A percentile compares a stretch with the other conserved stretches of the same genome.
Evolutionary conservation across 2,888 invertebrate genomes (phyloP).

Genomic region (Halocaridina rubra): DNA sequence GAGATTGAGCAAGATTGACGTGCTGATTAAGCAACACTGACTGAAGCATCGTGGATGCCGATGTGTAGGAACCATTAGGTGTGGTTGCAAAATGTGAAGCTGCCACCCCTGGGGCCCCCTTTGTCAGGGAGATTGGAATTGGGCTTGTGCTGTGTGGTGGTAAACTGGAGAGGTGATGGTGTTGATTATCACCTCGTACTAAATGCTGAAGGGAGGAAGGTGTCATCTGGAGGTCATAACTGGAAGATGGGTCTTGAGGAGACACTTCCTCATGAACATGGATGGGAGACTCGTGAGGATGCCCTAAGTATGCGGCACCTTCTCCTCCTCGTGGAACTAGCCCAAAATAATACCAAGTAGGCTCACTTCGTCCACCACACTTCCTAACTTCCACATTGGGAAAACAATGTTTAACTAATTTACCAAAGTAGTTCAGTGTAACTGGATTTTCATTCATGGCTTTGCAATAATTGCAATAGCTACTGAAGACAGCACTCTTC

Average conservation of each 20-base stretch:
- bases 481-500: constrained; percentile 58
- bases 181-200: background rate
- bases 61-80: constrained; percentile 21
- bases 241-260: background rate
- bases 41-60: constrained; percentile 33
- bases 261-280: constrained; percentile 4
- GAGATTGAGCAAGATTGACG: constrained; percentile 33
- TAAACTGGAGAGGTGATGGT: background rate
- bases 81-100: background rate
- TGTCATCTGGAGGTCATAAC: constrained; percentile 10
- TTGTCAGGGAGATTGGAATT: constrained; percentile 30
- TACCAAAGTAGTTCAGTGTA: constrained; percentile 62
- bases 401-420: constrained; percentile 62
- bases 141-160: constrained; percentile 28
- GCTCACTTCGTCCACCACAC: constrained; percentile 61
- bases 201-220: background rate
- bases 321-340: constrained; percentile 38
- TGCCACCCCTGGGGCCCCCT: constrained; percentile 13
- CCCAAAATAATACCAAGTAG: constrained; percentile 62
- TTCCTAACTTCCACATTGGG: constrained; percentile 62
- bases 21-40: constrained; percentile 29
- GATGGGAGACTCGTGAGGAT: background rate
- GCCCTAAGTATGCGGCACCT: background rate
- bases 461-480: constrained; percentile 51
- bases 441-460: constrained; percentile 51